Conservation (phyloP, 2,888 invertebrate genomes). For the Napeogenes inachia region DNA sequence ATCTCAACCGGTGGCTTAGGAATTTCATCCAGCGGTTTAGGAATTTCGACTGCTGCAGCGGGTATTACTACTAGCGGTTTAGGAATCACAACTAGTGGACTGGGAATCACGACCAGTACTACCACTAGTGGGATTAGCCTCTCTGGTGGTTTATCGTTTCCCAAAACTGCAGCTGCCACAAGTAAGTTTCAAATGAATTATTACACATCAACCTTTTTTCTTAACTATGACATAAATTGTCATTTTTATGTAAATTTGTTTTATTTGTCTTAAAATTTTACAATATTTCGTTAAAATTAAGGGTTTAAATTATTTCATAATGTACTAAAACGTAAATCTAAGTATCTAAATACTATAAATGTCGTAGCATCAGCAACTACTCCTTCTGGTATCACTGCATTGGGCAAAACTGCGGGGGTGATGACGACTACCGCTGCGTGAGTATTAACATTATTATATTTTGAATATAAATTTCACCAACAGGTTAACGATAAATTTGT, state of each 20-base stretch:
- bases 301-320: not conserved
- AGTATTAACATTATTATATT: constrained; percentile 33
- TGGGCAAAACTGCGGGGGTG: constrained; percentile 50
- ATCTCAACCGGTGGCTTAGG: not conserved
- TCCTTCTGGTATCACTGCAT: constrained; percentile 53
- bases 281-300: no score
- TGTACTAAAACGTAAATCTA: not conserved
- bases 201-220: not conserved
- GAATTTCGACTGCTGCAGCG: not conserved
- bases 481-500: no score
- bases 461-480: no score
- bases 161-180: constrained; percentile 39
- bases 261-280: no score
- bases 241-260: not conserved
- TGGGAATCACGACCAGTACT: constrained; percentile 22
- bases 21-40: constrained; percentile 1
- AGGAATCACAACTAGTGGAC: constrained; percentile 6
- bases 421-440: constrained; percentile 57
- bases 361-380: constrained; percentile 49
- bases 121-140: constrained; percentile 23
- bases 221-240: not conserved
- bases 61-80: constrained; percentile 2
- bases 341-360: constrained; percentile 4
- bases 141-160: constrained; percentile 26
- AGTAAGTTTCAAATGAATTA: constrained; percentile 19